Conservation (phyloP, 2,113 vertebrate species). For the Hiodon alosoides region DNA sequence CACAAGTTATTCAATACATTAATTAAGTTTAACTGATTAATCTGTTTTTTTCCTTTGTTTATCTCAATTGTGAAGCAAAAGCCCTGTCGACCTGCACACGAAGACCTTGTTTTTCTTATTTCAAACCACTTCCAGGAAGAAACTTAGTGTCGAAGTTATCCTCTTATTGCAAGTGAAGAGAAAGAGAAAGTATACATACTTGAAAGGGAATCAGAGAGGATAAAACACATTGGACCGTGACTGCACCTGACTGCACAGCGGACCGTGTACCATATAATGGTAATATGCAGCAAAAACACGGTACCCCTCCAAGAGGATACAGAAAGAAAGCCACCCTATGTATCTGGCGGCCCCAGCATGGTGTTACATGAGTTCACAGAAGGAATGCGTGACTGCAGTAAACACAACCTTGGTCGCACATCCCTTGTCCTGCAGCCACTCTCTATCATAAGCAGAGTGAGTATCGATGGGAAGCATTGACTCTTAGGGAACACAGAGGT, state of each 20-base stretch:
- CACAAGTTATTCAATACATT: not conserved
- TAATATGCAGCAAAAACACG: constrained; percentile 87
- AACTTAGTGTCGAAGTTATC: not conserved
- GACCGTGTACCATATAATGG: constrained; percentile 67
- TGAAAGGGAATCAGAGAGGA: constrained; percentile 6
- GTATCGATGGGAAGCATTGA: not conserved
- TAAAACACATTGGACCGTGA: not conserved
- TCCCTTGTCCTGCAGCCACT: constrained; percentile 27
- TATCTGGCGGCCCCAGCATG: constrained; percentile 71
- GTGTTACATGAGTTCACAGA: constrained; percentile 63
- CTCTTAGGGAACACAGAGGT: constrained; percentile 1
- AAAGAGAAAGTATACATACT: not conserved
- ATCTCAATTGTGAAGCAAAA: no score
- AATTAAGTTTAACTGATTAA: not conserved
- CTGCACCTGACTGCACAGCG: constrained; percentile 2
- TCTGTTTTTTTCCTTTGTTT: no score
- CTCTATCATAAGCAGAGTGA: not conserved
- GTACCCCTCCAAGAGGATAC: constrained; percentile 80
- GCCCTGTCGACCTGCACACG: no score
- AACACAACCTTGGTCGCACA: constrained; percentile 37
- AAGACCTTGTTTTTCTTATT: not conserved
- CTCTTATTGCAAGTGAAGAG: not conserved
- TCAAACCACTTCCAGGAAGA: constrained; percentile 13
- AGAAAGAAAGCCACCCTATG: constrained; percentile 68
- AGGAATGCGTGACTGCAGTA: constrained; percentile 41